Evolutionary conservation across 2,888 invertebrate genomes (phyloP).

Genomic region (Smittia sp.): DNA sequence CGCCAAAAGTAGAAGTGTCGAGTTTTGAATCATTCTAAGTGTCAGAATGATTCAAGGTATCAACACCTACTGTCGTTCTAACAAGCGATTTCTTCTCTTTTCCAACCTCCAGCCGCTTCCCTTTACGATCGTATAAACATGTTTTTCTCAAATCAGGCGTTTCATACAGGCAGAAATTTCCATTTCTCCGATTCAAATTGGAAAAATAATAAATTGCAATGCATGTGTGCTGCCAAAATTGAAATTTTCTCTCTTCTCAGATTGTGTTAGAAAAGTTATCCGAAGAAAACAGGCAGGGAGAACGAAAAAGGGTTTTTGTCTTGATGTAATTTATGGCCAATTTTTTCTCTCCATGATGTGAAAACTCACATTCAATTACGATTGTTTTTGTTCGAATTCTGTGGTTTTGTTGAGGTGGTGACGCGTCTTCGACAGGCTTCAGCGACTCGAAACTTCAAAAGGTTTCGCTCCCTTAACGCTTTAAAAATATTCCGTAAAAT

Average conservation of each 20-base stretch:
- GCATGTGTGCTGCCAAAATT: not conserved
- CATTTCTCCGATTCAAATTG: not conserved
- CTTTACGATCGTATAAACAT: not conserved
- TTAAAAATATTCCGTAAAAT: too few relatives aligned
- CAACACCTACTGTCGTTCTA: not conserved
- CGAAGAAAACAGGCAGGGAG: not conserved
- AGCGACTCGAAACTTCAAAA: too few relatives aligned
- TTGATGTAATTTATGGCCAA: conserved; percentile 6
- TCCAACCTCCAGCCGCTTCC: not conserved
- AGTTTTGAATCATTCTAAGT: too few relatives aligned
- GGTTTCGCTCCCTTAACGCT: too few relatives aligned
- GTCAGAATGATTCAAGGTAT: too few relatives aligned
- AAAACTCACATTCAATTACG: too few relatives aligned
- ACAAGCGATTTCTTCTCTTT: not conserved
- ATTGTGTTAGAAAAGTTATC: too few relatives aligned
- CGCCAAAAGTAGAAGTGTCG: too few relatives aligned
- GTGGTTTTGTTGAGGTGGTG: too few relatives aligned
- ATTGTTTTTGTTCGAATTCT: too few relatives aligned
- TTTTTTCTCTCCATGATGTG: not conserved
- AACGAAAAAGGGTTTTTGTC: not conserved
- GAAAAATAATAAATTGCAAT: conserved; percentile 13
- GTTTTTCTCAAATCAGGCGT: not conserved
- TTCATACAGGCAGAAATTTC: not conserved
- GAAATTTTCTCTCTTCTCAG: not conserved
- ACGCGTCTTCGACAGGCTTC: not conserved